Conservation (phyloP, 1,140 invertebrate species). For the Caenorhabditis tropicalis region DNA sequence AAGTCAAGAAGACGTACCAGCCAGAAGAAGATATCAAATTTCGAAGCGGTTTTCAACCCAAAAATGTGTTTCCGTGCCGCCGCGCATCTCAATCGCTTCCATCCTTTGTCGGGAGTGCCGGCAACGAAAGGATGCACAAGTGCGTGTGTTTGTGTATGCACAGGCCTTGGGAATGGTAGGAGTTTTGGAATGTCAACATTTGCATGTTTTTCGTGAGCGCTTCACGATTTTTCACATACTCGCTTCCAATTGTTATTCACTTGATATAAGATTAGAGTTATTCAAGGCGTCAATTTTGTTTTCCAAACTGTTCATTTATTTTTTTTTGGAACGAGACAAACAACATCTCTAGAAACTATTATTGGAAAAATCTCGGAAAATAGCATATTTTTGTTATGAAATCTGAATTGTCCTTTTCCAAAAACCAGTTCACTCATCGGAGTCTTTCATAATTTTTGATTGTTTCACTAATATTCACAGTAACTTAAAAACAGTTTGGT, state of each 20-base stretch:
- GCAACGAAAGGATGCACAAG: background rate
- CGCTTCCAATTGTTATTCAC: background rate
- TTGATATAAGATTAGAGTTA: background rate
- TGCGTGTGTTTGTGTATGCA: slow-evolving; percentile 35
- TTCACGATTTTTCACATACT: slow-evolving; percentile 9
- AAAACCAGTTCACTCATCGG: too few relatives aligned
- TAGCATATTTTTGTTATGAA: too few relatives aligned
- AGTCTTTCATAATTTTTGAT: too few relatives aligned
- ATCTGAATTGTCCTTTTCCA: too few relatives aligned
- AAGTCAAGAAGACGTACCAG: background rate
- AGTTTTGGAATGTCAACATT: slow-evolving; percentile 42
- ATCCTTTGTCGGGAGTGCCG: slow-evolving; percentile 36
- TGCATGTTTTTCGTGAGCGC: slow-evolving; percentile 41
- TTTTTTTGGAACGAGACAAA: too few relatives aligned
- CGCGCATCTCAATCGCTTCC: slow-evolving; percentile 40
- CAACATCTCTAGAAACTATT: too few relatives aligned
- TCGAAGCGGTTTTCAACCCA: slow-evolving; percentile 31
- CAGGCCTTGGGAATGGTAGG: slow-evolving; percentile 43
- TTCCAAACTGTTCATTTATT: too few relatives aligned
- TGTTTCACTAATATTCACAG: too few relatives aligned
- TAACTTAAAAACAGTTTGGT: too few relatives aligned
- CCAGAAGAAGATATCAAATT: slow-evolving; percentile 23
- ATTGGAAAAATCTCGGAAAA: too few relatives aligned
- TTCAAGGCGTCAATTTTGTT: too few relatives aligned
- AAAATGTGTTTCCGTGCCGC: slow-evolving; percentile 43